A percentile compares a stretch with the other conserved stretches of the same genome.
Evolutionary conservation across 2,797 vertebrate genomes (phyloP).

Genomic region (Phalanger gymnotis): DNA sequence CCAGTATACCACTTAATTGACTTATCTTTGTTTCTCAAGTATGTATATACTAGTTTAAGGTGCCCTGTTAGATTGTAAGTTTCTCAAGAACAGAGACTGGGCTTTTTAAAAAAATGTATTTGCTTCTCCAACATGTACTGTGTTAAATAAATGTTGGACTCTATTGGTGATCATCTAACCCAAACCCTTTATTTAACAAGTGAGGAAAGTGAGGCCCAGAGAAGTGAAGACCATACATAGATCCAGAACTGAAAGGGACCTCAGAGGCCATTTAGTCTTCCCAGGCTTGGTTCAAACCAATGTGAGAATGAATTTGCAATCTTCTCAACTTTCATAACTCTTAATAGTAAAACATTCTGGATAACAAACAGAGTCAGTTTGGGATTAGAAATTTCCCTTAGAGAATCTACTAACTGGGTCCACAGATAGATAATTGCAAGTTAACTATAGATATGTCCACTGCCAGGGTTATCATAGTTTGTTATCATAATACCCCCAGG

Average conservation of each 20-base stretch:
- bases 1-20: neutral
- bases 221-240: neutral
- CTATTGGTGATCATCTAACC: neutral
- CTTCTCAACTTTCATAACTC: neutral
- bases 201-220: neutral
- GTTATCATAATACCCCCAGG: neutral
- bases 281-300: neutral
- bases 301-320: neutral
- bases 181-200: neutral
- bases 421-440: neutral
- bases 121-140: neutral
- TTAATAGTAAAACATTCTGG: neutral
- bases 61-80: neutral
- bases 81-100: neutral
- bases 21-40: neutral
- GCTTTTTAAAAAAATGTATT: too few species aligned
- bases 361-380: neutral
- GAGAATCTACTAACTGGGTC: neutral
- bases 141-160: neutral
- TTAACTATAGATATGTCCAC: neutral
- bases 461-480: neutral
- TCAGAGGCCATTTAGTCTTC: neutral
- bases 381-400: neutral
- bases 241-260: neutral
- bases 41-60: neutral